Evolutionary conservation across 1,140 invertebrate genomes (phyloP).

Genomic region (Drosophila azteca): DNA sequence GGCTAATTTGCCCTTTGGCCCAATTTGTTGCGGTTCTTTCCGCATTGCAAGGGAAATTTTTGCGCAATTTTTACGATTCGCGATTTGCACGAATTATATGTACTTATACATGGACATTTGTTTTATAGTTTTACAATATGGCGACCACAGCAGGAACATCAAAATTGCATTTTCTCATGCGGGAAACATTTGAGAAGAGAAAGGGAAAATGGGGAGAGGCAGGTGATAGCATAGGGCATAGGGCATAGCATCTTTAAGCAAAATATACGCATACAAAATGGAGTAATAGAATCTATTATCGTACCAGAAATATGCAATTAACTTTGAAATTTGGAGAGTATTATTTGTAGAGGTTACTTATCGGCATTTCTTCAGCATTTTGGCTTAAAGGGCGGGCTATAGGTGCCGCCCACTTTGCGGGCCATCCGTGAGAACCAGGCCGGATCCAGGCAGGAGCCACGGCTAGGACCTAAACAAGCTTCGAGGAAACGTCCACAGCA

Average conservation of each 20-base stretch:
- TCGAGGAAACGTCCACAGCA: constrained; percentile 45
- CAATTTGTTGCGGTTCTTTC: constrained; percentile 76
- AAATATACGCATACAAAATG: too few relatives aligned
- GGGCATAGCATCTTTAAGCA: too few relatives aligned
- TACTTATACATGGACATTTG: constrained; percentile 38
- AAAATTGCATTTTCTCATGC: constrained; percentile 63
- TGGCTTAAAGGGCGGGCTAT: not conserved
- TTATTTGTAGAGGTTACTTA: not conserved
- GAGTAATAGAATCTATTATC: too few relatives aligned
- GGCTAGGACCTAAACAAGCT: constrained; percentile 15
- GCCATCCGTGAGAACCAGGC: constrained; percentile 31
- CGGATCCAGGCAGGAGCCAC: constrained; percentile 39
- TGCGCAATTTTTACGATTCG: constrained; percentile 73
- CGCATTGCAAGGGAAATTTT: constrained; percentile 49
- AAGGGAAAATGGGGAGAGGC: too few relatives aligned
- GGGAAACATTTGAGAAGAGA: too few relatives aligned
- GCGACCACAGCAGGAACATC: constrained; percentile 51
- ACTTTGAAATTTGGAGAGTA: too few relatives aligned
- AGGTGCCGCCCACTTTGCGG: not conserved
- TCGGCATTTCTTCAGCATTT: not conserved
- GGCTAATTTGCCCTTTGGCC: constrained; percentile 62
- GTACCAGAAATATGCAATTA: too few relatives aligned
- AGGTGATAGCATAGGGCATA: too few relatives aligned
- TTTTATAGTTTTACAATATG: constrained; percentile 83
- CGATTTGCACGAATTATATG: constrained; percentile 75